Conservation (phyloP, 2,797 vertebrate genomes). For the Capromys pilorides region DNA sequence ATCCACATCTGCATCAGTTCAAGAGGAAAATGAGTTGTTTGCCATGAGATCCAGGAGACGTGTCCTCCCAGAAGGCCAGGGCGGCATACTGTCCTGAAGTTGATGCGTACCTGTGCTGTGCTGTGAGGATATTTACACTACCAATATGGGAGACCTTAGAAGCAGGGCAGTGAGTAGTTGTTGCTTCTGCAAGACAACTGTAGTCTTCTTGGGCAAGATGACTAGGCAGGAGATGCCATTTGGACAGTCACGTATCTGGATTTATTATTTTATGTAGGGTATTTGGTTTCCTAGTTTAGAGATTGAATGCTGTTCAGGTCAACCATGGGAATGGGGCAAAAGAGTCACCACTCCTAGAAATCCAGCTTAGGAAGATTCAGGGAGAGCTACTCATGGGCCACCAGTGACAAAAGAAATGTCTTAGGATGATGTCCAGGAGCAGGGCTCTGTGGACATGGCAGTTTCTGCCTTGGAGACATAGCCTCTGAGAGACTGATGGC, state of each 20-base stretch:
- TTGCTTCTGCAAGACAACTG: neutral
- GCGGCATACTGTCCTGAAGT: neutral
- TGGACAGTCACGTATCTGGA: neutral
- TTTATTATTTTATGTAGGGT: neutral
- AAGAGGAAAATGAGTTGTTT: slow-evolving; percentile 5
- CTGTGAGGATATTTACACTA: neutral
- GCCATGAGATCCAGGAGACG: neutral
- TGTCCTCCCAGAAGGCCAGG: neutral
- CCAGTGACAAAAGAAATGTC: neutral
- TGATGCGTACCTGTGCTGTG: neutral
- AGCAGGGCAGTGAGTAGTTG: neutral
- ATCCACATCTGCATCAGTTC: neutral
- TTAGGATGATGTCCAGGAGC: neutral
- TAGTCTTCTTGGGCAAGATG: neutral
- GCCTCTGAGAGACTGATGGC: neutral
- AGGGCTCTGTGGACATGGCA: neutral
- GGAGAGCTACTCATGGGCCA: neutral
- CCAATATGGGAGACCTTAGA: neutral
- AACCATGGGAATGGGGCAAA: neutral
- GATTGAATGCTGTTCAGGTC: neutral
- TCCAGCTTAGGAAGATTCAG: neutral
- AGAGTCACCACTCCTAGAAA: neutral
- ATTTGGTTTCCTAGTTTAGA: neutral
- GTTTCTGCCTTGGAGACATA: slow-evolving; percentile 15
- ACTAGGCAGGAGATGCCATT: neutral